A percentile compares a stretch with the other conserved stretches of the same genome.
These are phyloP conservation scores for Drosophila biarmipes DNA, from an alignment of 1,140 invertebrate species.

Conservation along the genomic window DNA sequence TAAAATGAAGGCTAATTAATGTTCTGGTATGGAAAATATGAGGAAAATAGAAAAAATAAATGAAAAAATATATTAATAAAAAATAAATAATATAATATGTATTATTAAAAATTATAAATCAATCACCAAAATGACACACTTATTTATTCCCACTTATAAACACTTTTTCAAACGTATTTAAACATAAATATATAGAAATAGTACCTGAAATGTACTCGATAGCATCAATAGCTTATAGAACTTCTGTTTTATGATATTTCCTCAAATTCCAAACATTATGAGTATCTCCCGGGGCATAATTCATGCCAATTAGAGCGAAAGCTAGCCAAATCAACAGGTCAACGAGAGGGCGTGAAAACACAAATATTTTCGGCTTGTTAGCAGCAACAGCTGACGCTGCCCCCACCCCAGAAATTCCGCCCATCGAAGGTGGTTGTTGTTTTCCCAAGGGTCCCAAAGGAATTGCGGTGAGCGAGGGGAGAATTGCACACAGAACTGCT, in stretches of 20 bases:
- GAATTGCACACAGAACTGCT: conserved; percentile 12
- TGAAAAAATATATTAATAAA: too few relatives aligned
- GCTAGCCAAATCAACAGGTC: conserved; percentile 62
- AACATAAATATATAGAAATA: too few relatives aligned
- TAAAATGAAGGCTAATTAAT: too few relatives aligned
- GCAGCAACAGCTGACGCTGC: conserved; percentile 41
- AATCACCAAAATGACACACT: too few relatives aligned
- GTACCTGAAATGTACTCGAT: background rate
- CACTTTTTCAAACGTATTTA: too few relatives aligned
- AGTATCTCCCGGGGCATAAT: conserved; percentile 44
- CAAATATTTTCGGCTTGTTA: conserved; percentile 80
- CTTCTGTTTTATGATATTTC: background rate
- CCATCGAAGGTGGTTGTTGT: conserved; percentile 25
- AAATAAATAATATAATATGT: too few relatives aligned
- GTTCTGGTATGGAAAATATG: too few relatives aligned
- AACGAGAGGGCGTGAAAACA: conserved; percentile 59
- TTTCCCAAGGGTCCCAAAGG: conserved; percentile 68
- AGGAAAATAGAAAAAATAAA: too few relatives aligned
- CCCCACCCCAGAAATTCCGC: background rate
- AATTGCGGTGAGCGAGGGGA: conserved; percentile 39
- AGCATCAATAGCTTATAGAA: background rate
- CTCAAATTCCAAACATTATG: background rate
- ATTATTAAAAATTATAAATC: too few relatives aligned
- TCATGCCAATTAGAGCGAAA: conserved; percentile 65
- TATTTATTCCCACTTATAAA: too few relatives aligned